Conservation (phyloP, 2,888 invertebrate species). For the Morinoia aosen region DNA sequence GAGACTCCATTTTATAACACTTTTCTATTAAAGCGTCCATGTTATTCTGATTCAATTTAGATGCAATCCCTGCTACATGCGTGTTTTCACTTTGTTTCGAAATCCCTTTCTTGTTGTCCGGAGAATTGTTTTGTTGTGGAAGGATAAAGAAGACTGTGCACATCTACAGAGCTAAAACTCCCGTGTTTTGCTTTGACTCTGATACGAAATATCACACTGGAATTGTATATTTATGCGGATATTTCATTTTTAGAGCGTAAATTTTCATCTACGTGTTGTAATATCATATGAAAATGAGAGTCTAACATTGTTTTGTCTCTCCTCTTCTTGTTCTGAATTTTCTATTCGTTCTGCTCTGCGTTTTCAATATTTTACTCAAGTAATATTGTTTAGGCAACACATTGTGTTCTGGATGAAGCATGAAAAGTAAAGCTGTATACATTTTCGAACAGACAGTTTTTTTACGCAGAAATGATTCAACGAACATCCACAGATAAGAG, state of each 20-base stretch:
- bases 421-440: background rate
- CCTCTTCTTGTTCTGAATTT: background rate
- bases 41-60: constrained; percentile 52
- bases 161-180: background rate
- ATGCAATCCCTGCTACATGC: constrained; percentile 53
- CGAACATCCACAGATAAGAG: background rate
- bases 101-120: background rate
- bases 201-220: constrained; percentile 41
- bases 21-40: constrained; percentile 45
- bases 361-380: background rate
- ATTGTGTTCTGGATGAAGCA: background rate
- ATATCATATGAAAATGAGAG: background rate
- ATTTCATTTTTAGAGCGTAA: background rate
- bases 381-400: background rate
- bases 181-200: background rate
- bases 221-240: background rate
- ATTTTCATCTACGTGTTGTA: background rate
- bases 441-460: background rate
- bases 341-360: background rate
- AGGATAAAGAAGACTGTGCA: background rate
- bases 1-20: constrained; percentile 36
- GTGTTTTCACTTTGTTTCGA: background rate
- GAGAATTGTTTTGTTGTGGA: constrained; percentile 18
- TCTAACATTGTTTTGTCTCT: background rate
- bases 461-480: background rate